These are phyloP conservation scores for Xenus cinereus DNA, from an alignment of 2,113 vertebrate species.

Conservation along the genomic window DNA sequence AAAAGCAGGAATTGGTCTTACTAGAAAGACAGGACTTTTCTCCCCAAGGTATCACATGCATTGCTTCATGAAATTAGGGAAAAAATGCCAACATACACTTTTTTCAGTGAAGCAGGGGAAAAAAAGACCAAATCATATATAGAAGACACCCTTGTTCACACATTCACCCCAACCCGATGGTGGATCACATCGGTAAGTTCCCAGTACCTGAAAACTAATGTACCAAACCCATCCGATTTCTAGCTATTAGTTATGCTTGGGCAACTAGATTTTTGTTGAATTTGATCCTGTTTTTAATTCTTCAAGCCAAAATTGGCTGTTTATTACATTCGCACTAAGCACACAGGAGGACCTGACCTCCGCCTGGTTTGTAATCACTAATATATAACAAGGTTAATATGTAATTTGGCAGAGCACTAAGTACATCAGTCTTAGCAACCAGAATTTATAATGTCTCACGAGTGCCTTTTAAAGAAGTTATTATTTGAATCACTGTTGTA, in stretches of 20 bases:
- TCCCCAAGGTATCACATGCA: background rate
- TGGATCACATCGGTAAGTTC: background rate
- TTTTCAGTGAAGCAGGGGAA: background rate
- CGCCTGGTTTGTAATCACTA: background rate
- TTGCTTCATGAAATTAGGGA: background rate
- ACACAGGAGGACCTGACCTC: background rate
- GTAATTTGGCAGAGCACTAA: background rate
- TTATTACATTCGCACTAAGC: background rate
- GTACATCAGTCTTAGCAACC: background rate
- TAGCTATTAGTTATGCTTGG: background rate
- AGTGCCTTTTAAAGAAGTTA: background rate
- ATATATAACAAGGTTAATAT: background rate
- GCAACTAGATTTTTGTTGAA: background rate
- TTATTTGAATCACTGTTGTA: background rate
- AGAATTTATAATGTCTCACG: background rate
- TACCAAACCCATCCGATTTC: background rate
- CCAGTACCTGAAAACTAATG: fast-evolving
- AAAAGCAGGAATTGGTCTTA: background rate
- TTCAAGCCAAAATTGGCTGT: background rate
- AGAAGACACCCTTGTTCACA: background rate
- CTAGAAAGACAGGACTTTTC: background rate
- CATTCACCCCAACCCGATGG: fast-evolving
- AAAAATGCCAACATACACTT: background rate
- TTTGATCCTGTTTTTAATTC: background rate
- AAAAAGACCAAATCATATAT: background rate